These are phyloP conservation scores for Colletes latitarsis DNA, from an alignment of 1,140 invertebrate species.

Conservation along the genomic window DNA sequence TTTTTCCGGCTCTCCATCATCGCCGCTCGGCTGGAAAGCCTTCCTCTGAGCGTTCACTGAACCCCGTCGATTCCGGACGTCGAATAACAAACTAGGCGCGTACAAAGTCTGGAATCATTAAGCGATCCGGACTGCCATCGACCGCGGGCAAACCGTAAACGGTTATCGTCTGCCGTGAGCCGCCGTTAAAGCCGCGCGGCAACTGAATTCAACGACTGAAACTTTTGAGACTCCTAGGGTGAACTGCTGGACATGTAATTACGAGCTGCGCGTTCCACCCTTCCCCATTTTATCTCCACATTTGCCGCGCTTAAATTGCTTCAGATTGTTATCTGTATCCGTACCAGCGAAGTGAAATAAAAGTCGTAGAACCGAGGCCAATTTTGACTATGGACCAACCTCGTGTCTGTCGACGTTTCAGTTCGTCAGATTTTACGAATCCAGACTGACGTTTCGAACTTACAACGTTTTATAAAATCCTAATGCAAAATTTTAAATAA, in stretches of 20 bases:
- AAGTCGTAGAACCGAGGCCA: background rate
- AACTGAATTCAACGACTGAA: slow-evolving; percentile 64
- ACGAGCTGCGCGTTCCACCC: slow-evolving; percentile 6
- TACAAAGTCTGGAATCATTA: slow-evolving; percentile 54
- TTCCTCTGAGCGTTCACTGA: slow-evolving; percentile 38
- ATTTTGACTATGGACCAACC: no score
- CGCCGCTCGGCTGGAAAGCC: slow-evolving; percentile 14
- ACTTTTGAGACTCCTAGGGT: slow-evolving; percentile 53
- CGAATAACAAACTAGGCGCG: slow-evolving; percentile 41
- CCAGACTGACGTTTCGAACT: no score
- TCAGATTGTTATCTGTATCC: background rate
- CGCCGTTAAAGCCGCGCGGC: slow-evolving; percentile 58
- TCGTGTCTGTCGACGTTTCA: no score
- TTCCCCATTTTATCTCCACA: background rate
- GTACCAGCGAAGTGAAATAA: background rate
- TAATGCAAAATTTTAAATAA: no score
- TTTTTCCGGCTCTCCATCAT: background rate
- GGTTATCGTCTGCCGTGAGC: slow-evolving; percentile 18
- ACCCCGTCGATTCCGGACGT: slow-evolving; percentile 34
- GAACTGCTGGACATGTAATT: slow-evolving; percentile 57
- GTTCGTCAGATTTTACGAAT: no score
- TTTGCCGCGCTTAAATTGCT: slow-evolving; percentile 7
- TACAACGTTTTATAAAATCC: no score
- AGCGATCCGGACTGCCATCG: slow-evolving; percentile 45
- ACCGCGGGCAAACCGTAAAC: slow-evolving; percentile 48